Conservation (phyloP, 2,888 invertebrate species). For the Pogonocherus hispidulus region DNA sequence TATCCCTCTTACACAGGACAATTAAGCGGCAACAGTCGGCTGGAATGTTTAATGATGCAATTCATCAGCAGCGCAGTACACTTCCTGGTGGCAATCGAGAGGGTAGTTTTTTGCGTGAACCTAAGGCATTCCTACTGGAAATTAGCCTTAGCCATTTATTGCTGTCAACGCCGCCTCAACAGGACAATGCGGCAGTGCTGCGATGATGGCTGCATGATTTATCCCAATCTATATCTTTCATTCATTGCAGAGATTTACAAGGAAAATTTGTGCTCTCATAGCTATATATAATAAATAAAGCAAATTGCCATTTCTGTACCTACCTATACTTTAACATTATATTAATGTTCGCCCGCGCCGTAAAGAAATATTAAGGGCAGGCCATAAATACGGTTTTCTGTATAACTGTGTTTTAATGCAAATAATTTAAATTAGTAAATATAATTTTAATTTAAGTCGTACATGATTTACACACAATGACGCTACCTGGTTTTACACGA, state of each 20-base stretch:
- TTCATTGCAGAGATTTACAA: constrained; percentile 1
- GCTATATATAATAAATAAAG: too few relatives aligned
- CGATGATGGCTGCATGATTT: constrained; percentile 9
- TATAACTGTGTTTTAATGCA: too few relatives aligned
- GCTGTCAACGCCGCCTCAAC: constrained; percentile 14
- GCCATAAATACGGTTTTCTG: too few relatives aligned
- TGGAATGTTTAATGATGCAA: constrained; percentile 18
- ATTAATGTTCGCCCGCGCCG: too few relatives aligned
- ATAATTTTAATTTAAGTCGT: too few relatives aligned
- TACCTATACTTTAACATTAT: too few relatives aligned
- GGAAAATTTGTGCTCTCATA: neutral
- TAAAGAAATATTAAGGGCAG: too few relatives aligned
- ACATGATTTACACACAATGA: too few relatives aligned
- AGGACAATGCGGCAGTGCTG: constrained; percentile 18
- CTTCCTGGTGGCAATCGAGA: constrained; percentile 18
- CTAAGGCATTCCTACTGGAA: constrained; percentile 17
- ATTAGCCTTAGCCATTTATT: constrained; percentile 18
- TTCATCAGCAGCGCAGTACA: constrained; percentile 23
- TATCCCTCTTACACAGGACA: neutral
- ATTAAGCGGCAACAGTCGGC: constrained; percentile 13
- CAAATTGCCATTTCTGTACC: too few relatives aligned
- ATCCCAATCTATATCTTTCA: constrained; percentile 13
- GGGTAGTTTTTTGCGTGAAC: constrained; percentile 24
- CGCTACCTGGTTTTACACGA: too few relatives aligned
- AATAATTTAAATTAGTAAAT: too few relatives aligned